These are phyloP conservation scores for Sycon ciliatum DNA, from an alignment of 37 sponge, comb jelly and placozoan species.

Conservation along the genomic window DNA sequence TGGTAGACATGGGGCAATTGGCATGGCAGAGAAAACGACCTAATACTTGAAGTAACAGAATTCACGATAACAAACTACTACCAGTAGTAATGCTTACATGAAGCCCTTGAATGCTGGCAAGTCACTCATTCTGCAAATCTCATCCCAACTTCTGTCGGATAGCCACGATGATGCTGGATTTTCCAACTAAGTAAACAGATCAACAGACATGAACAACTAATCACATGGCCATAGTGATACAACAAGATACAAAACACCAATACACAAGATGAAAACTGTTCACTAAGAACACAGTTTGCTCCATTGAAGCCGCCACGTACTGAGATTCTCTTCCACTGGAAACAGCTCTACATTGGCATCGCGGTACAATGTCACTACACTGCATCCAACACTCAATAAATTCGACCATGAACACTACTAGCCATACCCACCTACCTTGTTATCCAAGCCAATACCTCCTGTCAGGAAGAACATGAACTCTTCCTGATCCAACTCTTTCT, in stretches of 20 bases:
- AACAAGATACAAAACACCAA: background rate
- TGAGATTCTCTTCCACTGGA: too few species aligned
- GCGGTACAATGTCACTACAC: too few species aligned
- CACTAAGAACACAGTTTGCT: too few species aligned
- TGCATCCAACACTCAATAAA: too few species aligned
- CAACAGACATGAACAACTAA: background rate
- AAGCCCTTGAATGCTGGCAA: constrained; percentile 54
- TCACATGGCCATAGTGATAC: background rate
- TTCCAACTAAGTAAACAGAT: constrained; percentile 22
- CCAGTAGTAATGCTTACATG: background rate
- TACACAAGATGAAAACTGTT: too few species aligned
- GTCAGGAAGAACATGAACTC: constrained; percentile 99
- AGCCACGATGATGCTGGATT: constrained; percentile 91
- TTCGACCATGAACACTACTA: too few species aligned
- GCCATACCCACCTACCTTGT: constrained; percentile 71
- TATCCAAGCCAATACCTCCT: constrained; percentile 96
- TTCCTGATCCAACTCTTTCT: constrained; percentile 52
- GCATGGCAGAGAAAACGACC: too few species aligned
- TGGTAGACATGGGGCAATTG: too few species aligned
- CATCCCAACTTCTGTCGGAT: constrained; percentile 95
- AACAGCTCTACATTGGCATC: too few species aligned
- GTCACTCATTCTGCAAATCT: constrained; percentile 91
- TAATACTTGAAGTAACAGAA: too few species aligned
- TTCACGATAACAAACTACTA: too few species aligned
- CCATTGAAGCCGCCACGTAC: too few species aligned